Conservation (phyloP, 2,888 invertebrate species). For the Uropetala carovei region DNA sequence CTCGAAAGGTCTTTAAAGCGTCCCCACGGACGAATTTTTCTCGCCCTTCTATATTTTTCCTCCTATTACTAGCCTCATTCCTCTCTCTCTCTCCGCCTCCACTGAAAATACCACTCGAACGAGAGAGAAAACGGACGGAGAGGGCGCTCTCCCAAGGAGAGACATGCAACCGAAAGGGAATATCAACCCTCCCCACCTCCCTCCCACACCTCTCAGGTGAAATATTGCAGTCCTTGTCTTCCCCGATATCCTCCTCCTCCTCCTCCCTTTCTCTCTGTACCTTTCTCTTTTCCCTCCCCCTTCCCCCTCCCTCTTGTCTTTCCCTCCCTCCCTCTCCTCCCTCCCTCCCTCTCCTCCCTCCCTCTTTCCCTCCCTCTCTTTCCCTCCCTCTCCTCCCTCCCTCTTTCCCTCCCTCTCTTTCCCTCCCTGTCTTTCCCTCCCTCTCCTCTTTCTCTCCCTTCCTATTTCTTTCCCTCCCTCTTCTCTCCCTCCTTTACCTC, state of each 20-base stretch:
- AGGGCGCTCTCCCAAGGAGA: not conserved
- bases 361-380: not conserved
- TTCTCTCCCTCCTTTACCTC: not conserved
- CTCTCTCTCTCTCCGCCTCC: too few species aligned
- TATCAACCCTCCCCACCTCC: not conserved
- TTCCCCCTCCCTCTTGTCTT: not conserved
- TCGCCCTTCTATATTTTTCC: too few species aligned
- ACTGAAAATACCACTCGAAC: too few species aligned
- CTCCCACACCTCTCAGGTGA: not conserved
- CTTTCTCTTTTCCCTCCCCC: not conserved
- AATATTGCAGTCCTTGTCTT: not conserved
- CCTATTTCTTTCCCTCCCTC: not conserved
- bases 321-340: not conserved
- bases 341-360: not conserved
- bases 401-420: not conserved
- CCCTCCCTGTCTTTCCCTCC: not conserved
- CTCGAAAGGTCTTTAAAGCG: too few species aligned
- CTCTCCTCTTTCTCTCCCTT: too few species aligned
- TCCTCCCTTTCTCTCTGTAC: not conserved
- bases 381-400: not conserved
- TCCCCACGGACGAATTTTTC: too few species aligned
- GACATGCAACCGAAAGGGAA: too few species aligned
- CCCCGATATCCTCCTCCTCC: not conserved
- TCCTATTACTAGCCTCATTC: too few species aligned
- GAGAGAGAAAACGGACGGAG: not conserved